These are phyloP conservation scores for Proales similis DNA, from an alignment of 1,140 invertebrate species.

Conservation along the genomic window DNA sequence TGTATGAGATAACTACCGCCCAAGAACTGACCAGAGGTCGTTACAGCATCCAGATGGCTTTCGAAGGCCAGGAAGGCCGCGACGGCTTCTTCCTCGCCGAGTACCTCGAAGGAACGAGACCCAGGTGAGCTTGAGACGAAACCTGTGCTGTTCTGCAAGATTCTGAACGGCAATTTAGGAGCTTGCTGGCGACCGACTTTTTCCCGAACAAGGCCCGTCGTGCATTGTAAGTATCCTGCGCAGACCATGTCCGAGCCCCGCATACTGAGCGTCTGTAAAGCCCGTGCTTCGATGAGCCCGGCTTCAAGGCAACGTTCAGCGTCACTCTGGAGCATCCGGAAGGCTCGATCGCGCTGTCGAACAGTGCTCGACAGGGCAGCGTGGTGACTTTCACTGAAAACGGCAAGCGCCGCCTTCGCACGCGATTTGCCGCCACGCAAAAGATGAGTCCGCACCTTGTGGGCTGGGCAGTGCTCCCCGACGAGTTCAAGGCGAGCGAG, in stretches of 20 bases:
- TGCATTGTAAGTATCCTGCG: conserved; percentile 17
- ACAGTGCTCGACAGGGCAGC: conserved; percentile 46
- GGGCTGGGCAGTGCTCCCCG: conserved; percentile 4
- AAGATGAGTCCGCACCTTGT: conserved; percentile 20
- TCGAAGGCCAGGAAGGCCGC: conserved; percentile 1
- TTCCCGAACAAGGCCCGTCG: conserved; percentile 7
- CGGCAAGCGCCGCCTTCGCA: conserved; percentile 1
- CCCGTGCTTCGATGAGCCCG: conserved; percentile 35
- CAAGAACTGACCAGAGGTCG: neutral
- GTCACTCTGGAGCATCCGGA: conserved; percentile 28
- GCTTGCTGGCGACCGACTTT: conserved; percentile 17
- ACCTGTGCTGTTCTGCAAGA: neutral
- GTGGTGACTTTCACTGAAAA: conserved; percentile 1
- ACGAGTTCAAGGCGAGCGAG: neutral
- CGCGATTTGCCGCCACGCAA: conserved; percentile 17
- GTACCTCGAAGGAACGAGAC: neutral
- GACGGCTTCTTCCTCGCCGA: conserved; percentile 1
- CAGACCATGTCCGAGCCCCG: neutral
- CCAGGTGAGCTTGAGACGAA: neutral
- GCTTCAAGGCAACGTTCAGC: conserved; percentile 15
- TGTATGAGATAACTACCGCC: neutral
- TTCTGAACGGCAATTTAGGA: neutral
- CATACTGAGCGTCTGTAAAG: neutral
- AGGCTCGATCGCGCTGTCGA: conserved; percentile 9
- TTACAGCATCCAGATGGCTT: conserved; percentile 2